phyloP scores from a whole-genome alignment of 2,888 invertebrate genomes.

The Spicauda simplicius region DNA sequence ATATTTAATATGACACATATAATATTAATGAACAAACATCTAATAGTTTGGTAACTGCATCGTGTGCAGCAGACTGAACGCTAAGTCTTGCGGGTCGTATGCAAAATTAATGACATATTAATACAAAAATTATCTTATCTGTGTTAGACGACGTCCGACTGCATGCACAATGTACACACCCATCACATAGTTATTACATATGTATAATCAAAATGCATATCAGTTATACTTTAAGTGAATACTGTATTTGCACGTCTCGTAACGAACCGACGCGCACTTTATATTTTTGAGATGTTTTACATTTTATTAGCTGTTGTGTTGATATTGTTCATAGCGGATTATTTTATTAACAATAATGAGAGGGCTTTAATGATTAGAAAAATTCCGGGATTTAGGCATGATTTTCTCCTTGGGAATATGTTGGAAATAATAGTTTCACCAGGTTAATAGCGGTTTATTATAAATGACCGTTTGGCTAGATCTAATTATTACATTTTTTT shows the following conservation, averaged over 20 bases:
- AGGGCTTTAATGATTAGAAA: slow-evolving; percentile 41
- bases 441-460: slow-evolving; percentile 39
- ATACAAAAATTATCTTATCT: too few species aligned
- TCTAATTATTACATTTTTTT: slow-evolving; percentile 41
- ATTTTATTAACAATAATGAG: slow-evolving; percentile 42
- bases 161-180: neutral
- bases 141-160: too few species aligned
- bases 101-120: too few species aligned
- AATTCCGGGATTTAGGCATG: slow-evolving; percentile 46
- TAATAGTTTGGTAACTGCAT: too few species aligned
- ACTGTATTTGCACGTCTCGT: neutral
- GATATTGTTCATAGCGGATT: slow-evolving; percentile 33
- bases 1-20: too few species aligned
- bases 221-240: neutral
- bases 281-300: slow-evolving; percentile 25
- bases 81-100: too few species aligned
- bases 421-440: slow-evolving; percentile 46
- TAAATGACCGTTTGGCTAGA: too few species aligned
- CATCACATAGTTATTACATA: neutral
- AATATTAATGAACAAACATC: too few species aligned
- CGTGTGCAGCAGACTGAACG: too few species aligned
- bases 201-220: neutral
- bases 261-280: neutral
- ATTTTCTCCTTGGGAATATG: slow-evolving; percentile 44
- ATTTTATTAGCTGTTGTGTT: slow-evolving; percentile 38